These are phyloP conservation scores for Onychorhynchus coronatus DNA, from an alignment of 2,113 vertebrate genomes.

Conservation along the genomic window DNA sequence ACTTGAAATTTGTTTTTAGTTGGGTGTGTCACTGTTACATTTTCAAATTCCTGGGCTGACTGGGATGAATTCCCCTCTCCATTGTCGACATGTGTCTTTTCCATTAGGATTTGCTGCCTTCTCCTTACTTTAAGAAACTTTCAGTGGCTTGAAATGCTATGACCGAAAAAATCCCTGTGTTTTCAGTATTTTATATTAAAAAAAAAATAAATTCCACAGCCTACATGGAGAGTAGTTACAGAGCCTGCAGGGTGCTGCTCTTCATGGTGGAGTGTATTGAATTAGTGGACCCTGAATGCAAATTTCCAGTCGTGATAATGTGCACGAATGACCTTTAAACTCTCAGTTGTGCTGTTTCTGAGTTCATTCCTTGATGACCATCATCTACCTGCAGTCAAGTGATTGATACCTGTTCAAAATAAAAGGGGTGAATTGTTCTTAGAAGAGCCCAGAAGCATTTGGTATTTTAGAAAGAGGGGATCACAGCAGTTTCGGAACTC, in stretches of 20 bases:
- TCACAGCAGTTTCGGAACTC: background rate
- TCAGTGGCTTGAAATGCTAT: background rate
- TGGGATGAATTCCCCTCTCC: background rate
- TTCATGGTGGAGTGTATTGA: background rate
- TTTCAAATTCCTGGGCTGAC: conserved; percentile 5
- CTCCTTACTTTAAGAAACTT: background rate
- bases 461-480: background rate
- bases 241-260: background rate
- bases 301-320: background rate
- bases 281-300: background rate
- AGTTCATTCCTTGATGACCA: rapidly evolving
- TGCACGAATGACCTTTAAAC: background rate
- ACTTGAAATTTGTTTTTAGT: background rate
- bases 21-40: background rate
- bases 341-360: background rate
- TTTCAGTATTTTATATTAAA: background rate
- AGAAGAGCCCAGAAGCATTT: background rate
- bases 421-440: background rate
- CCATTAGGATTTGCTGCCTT: background rate
- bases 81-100: conserved; percentile 15
- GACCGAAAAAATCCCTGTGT: background rate
- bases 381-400: background rate
- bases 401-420: background rate
- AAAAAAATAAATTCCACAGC: background rate
- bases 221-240: background rate